These are phyloP conservation scores for Lepidothrix coronata DNA, from an alignment of 2,113 vertebrate species.

Conservation along the genomic window DNA sequence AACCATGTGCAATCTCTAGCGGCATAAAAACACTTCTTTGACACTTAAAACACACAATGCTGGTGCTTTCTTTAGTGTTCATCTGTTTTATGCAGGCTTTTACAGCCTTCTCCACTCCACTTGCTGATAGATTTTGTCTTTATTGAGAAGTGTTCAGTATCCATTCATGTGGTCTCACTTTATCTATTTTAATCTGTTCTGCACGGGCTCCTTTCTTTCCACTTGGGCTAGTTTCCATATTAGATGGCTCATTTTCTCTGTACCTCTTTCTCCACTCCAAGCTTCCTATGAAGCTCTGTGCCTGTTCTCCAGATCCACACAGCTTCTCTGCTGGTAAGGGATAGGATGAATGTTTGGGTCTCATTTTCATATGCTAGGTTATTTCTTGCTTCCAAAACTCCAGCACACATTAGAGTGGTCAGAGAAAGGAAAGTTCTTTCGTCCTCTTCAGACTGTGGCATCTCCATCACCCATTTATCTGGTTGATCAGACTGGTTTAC, in stretches of 20 bases:
- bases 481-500: background rate
- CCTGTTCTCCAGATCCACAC: background rate
- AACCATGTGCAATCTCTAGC: background rate
- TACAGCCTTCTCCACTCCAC: background rate
- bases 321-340: background rate
- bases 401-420: background rate
- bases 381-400: background rate
- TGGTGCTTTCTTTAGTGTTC: background rate
- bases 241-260: background rate
- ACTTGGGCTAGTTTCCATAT: background rate
- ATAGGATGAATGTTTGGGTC: background rate
- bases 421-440: background rate
- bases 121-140: background rate
- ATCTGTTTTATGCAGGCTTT: background rate
- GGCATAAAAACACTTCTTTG: background rate
- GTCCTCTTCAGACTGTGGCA: background rate
- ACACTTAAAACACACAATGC: rapidly evolving
- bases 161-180: background rate
- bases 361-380: background rate
- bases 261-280: background rate
- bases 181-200: background rate
- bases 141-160: background rate
- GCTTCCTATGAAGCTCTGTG: background rate
- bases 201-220: background rate
- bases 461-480: background rate